Evolutionary conservation across 2,888 invertebrate genomes (phyloP), one percentile per base, ranked within the genome.

Genomic region (Eupithecia subumbrata): DNA sequence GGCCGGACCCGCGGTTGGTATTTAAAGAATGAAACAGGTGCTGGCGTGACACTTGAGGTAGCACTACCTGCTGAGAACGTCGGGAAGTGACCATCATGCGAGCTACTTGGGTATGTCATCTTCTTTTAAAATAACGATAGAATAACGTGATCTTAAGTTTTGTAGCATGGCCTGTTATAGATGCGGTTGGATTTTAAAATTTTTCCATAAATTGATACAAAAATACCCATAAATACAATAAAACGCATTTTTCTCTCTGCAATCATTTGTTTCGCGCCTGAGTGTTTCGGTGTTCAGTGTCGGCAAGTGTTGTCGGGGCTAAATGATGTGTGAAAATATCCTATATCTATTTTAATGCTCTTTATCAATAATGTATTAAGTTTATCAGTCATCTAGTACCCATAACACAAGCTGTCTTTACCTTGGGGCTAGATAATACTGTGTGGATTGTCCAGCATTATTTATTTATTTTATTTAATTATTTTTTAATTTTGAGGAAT

Each of bases 71-170:
- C 85, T 83, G 85, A 84, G 71, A 76, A 79, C 76, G 76, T 72
- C 78, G 85, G 82, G 84, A 79, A 82, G 78, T 81, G 84, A 79
- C 69, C 86, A 87, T 82, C 83, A 93, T 93, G 93, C 84, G 86
- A 82, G 84, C 84, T 63, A 81, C 88, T 81, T 88, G 87, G 92
- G 93, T 93, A 91, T 84, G 93, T 93, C 67, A 48, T 37, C 25
- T n/a, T 63, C 45, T 22, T 48, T 64, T 45, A 16, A 30, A 66
- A 70, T 3, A 16, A 40, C 11, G n/a, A 52, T 45, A 16, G n/a
- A 70, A 70, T 3, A 16, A 22, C 5, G 37, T n/a, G 18, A 37
- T 34, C 25, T 25, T 56, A 12, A 56, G 8, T 52, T 56, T 11
- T 56, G 11, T n/a, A 14, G 60, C 25, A 14, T 25, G 12, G 56